Base-by-base conservation (phyloP, 2,113 vertebrate species). In the Cololabis saira region DNA sequence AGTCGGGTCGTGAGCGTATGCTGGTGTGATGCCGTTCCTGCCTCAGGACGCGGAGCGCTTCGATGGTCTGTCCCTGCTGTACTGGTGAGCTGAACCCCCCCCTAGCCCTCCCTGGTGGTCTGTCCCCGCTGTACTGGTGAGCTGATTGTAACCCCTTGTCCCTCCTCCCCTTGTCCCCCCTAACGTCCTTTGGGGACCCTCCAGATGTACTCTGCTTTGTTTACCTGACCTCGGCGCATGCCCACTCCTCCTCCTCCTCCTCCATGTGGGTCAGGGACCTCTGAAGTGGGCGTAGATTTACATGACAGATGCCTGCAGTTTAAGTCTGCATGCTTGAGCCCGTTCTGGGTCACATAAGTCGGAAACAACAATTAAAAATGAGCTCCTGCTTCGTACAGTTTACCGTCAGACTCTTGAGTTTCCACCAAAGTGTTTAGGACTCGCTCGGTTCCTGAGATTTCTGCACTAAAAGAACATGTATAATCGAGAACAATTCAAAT, bases 61-160 rank as follows among this genome's bases (percentile, higher is more conserved):
- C 73, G 91, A 95, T 91, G 93, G 94, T 42, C 88, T 95, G 59
- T 95, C 95, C 74, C 92, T 95, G 21, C 89, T 95, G 3, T 95
- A 95, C 91, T 94, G 94, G 94, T 95, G 92, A 74, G 93, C 61
- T 49, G 1, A 47, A 47, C 62, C 48, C 24, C n/a, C 4, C 4
- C n/a, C 4, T 4, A 50, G 6, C 45, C 24, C 24, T 27, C 24
- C 24, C 5, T 27, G 24, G 3, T 27, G 24, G 24, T 27, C 5
- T 27, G 24, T 5, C 2, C 3, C 24, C 24, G 24, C 24, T 27
- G 24, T 27, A 3, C 24, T 27, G 2, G 24, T 27, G 5, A 27
- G 24, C 24, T 27, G 24, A 27, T 5, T 5, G 3, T 5, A 2
- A 3, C 24, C 24, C 24, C 24, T 27, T 27, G 2, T 27, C 24